phyloP scores from a whole-genome alignment of 35 echinoderm and acorn worm genomes.

The Ophiothrix spiculata region DNA sequence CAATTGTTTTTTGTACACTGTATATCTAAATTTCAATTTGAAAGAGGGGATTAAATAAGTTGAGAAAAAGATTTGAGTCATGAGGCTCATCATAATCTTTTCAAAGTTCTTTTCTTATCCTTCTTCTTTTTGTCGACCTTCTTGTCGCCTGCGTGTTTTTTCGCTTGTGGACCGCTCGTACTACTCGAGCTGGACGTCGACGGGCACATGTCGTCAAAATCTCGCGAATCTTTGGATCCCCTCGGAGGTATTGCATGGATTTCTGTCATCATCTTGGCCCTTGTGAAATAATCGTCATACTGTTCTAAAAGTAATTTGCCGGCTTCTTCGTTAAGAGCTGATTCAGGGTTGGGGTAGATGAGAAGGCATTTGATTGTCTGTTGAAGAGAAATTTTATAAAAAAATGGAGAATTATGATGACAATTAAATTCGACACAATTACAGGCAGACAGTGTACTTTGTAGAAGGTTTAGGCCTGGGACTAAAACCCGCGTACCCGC shows the following conservation, averaged over 20 bases:
- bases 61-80: too few relatives aligned
- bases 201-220: slow-evolving; percentile 53
- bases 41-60: neutral
- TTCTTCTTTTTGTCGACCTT: slow-evolving; percentile 97
- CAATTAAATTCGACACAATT: too few relatives aligned
- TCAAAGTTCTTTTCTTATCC: slow-evolving; percentile 93
- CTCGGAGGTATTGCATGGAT: slow-evolving; percentile 80
- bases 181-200: slow-evolving; percentile 49
- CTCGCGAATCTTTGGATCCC: slow-evolving; percentile 63
- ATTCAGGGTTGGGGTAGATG: slow-evolving; percentile 98
- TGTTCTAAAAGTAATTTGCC: slow-evolving; percentile 96
- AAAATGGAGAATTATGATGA: too few relatives aligned
- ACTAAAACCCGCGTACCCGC: too few relatives aligned
- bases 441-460: too few relatives aligned
- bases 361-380: slow-evolving; percentile 99
- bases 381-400: too few relatives aligned
- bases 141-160: slow-evolving; percentile 97
- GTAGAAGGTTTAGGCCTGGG: too few relatives aligned
- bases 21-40: neutral
- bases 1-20: neutral
- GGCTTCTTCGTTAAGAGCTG: slow-evolving; percentile 96
- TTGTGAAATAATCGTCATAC: slow-evolving; percentile 84
- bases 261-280: slow-evolving; percentile 99
- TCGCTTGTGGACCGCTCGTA: slow-evolving; percentile 50
- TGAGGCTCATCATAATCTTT: slow-evolving; percentile 84